Conservation (phyloP, 2,113 vertebrate species). For the Oenanthe melanoleuca region DNA sequence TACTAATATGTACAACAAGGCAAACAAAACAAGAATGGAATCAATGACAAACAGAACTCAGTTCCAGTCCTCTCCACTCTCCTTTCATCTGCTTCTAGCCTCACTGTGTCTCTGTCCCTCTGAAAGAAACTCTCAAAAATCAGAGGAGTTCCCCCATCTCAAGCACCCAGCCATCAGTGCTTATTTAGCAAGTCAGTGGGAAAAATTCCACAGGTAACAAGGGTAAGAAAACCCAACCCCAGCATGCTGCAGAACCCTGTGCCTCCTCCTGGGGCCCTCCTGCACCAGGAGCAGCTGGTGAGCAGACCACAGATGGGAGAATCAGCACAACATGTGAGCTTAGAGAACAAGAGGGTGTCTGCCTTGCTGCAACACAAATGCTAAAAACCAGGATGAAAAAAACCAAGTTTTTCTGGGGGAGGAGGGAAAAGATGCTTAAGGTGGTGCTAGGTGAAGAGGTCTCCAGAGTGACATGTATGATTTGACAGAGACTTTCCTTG, state of each 20-base stretch:
- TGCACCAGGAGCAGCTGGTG: slow-evolving; percentile 37
- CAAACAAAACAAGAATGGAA: too few species aligned
- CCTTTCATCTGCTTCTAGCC: too few species aligned
- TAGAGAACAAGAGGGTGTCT: not conserved
- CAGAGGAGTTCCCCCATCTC: too few species aligned
- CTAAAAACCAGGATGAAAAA: not conserved
- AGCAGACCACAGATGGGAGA: slow-evolving; percentile 23
- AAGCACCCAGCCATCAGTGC: too few species aligned
- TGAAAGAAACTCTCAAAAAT: too few species aligned
- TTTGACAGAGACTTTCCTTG: not conserved
- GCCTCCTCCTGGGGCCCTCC: not conserved
- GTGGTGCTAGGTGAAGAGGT: not conserved
- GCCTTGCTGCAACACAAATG: not conserved
- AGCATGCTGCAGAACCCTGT: not conserved
- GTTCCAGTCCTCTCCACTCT: too few species aligned
- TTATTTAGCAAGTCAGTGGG: too few species aligned
- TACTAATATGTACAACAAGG: too few species aligned
- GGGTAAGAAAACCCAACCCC: too few species aligned
- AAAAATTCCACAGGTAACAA: too few species aligned
- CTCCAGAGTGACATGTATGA: accelerated
- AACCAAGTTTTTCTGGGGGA: not conserved
- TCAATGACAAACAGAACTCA: too few species aligned
- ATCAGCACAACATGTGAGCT: not conserved
- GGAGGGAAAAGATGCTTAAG: not conserved
- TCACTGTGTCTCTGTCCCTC: too few species aligned